Evolutionary conservation across 2,888 invertebrate genomes (phyloP), one percentile per base, ranked within the genome.

Genomic region (Cheilosia impressa): DNA sequence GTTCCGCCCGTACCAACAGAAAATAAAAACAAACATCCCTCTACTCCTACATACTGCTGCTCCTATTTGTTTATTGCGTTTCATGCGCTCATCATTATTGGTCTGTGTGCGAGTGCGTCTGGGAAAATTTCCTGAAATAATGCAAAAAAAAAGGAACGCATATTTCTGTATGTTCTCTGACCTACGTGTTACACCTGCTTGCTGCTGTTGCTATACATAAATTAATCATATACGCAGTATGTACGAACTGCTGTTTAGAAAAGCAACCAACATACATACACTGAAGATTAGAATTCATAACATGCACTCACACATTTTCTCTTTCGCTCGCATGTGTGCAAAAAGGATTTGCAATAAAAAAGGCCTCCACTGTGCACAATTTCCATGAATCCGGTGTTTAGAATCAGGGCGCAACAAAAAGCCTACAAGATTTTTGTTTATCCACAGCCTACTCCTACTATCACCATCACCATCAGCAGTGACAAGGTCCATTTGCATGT

Each of bases 381-480:
- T 75, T 47, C 80, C 45, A 71, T 80, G 79, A 65, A 76, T 76
- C 76, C 57, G 57, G 62, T 85, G 72, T 57, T 81, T 81, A 77
- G 76, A 85, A 85, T 71, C 76, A 68, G 81, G 76, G 77, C 76
- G 72, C 81, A 72, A 53, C 76, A 77, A 85, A 84, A 85, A 72
- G 85, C 81, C 85, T 81, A 80, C 76, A 85, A 85, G 80, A 72
- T 80, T 80, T 85, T 85, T 85, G 80, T 85, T 85, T 85, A 77
- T 62, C 63, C 72, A 58, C 72, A 80, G 71, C 80, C 84, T 76
- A 80, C 76, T 55, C 66, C 76, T 62, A 66, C 69, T 43, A 62
- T 60, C 73, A 62, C 65, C 60, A 81, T 72, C 72, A 81, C 65
- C 60, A 81, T 72, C 72, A 81, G 71, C 72, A 85, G 63, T 81